These are phyloP conservation scores for Plebejus argus DNA, from an alignment of 2,888 invertebrate species.

Conservation along the genomic window DNA sequence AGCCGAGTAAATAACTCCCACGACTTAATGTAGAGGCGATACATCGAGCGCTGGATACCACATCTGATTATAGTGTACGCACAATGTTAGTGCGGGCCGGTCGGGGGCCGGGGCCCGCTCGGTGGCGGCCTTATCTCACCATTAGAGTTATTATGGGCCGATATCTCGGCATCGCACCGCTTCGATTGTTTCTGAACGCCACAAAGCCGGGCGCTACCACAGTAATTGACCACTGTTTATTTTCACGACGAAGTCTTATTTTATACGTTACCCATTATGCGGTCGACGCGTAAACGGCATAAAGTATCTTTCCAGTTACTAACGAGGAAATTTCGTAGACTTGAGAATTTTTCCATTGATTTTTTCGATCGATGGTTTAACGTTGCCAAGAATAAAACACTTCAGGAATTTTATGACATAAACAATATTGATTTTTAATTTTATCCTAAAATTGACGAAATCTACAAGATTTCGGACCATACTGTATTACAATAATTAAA, in stretches of 20 bases:
- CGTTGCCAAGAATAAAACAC: background rate
- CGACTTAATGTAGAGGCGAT: slow-evolving; percentile 43
- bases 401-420: too few relatives aligned
- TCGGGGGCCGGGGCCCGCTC: slow-evolving; percentile 63
- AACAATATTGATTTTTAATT: too few relatives aligned
- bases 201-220: slow-evolving; percentile 68
- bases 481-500: too few relatives aligned
- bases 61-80: slow-evolving; percentile 61
- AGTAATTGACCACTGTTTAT: slow-evolving; percentile 80
- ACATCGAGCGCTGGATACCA: slow-evolving; percentile 51
- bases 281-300: slow-evolving; percentile 55
- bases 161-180: slow-evolving; percentile 78
- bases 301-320: slow-evolving; percentile 47
- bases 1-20: slow-evolving; percentile 39
- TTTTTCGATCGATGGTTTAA: background rate
- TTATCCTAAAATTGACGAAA: too few relatives aligned
- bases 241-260: slow-evolving; percentile 71
- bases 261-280: slow-evolving; percentile 60
- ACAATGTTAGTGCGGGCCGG: slow-evolving; percentile 56
- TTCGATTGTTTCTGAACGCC: slow-evolving; percentile 78
- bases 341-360: background rate
- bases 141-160: slow-evolving; percentile 78
- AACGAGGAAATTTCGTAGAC: slow-evolving; percentile 51
- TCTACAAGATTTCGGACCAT: too few relatives aligned
- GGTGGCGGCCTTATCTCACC: slow-evolving; percentile 76